Conservation (phyloP, 2,797 vertebrate genomes). For the Salmo trutta region DNA sequence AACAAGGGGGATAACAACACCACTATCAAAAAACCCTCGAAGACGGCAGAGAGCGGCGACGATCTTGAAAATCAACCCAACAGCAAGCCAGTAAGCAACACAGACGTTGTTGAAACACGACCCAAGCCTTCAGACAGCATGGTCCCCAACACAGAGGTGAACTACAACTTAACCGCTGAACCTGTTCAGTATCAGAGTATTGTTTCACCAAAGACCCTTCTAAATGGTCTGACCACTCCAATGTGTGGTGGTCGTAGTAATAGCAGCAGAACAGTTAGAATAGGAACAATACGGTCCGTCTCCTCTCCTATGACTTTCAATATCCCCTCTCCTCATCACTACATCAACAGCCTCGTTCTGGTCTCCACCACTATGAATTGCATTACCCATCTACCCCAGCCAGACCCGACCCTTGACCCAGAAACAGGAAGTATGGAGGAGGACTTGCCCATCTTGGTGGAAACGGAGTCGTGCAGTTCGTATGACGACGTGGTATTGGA, state of each 20-base stretch:
- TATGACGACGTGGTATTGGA: slow-evolving; percentile 70
- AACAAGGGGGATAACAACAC: slow-evolving; percentile 32
- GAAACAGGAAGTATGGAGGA: slow-evolving; percentile 68
- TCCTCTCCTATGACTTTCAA: slow-evolving; percentile 29
- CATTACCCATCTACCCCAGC: slow-evolving; percentile 61
- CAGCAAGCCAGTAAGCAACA: not conserved
- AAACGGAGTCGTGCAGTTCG: slow-evolving; percentile 66
- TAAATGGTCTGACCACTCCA: slow-evolving; percentile 47
- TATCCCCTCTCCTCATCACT: slow-evolving; percentile 9
- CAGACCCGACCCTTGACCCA: slow-evolving; percentile 42
- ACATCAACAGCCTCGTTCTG: slow-evolving; percentile 64
- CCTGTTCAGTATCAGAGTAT: slow-evolving; percentile 51
- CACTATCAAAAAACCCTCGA: slow-evolving; percentile 13
- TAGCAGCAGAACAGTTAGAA: not conserved
- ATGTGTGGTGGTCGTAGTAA: slow-evolving; percentile 17
- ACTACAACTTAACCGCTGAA: slow-evolving; percentile 10
- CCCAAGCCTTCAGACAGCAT: too few relatives aligned
- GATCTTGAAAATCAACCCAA: not conserved
- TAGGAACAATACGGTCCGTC: not conserved
- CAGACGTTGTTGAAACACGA: not conserved
- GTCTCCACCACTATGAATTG: slow-evolving; percentile 78
- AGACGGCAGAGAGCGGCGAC: not conserved
- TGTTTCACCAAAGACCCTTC: slow-evolving; percentile 61
- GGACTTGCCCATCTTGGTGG: slow-evolving; percentile 64
- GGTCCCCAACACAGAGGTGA: not conserved